Evolutionary conservation across 1,140 invertebrate species (phyloP), one percentile per base, ranked within the genome.

Genomic region (Diprion similis): DNA sequence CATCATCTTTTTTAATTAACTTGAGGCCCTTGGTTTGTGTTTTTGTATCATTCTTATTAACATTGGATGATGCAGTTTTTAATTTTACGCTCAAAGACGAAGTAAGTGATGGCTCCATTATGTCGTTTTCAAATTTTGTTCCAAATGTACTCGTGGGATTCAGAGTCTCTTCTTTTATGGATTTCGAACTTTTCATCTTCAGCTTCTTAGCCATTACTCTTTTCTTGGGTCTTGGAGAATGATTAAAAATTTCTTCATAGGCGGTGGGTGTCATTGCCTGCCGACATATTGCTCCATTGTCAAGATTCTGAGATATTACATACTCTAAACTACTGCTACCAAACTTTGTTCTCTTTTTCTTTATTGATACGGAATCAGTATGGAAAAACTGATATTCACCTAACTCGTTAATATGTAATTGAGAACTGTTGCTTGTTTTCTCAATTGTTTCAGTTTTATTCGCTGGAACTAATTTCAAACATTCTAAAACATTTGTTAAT

Each of bases 401-500:
- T 10, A 65, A 68, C 67, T 18, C 24, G 65, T 6, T 19, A 8
- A 8, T 51, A 48, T 7, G 66, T 17, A 17, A 46, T 64, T 81
- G 11, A 15, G 66, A 18, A 19, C 37, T 18, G 37, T 10, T 68
- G 18, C 66, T 11, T 17, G 11, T 68, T 8, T 45, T 45, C 13
- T n/a, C 66, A 68, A 18, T 13, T 19, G 13, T 18, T 17, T 19
- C 66, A 24, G 15, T 17, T 68, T 87, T 88, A 18, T 78, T 82
- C 0, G 85, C 73, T 0, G 87, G 87, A 8, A 86, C 82, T 1
- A 88, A 72, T 46, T 87, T 75, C 9, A 88, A 73, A 71, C 82
- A 84, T 46, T 87, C 83, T 0, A 88, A 77, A 59, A 88, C 85
- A 8, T 74, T 77, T 0, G 83, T 82, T 6, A 87, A 76, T 59